Evolutionary conservation across 2,888 invertebrate genomes (phyloP).

Genomic region (Drosophila setosimentum): DNA sequence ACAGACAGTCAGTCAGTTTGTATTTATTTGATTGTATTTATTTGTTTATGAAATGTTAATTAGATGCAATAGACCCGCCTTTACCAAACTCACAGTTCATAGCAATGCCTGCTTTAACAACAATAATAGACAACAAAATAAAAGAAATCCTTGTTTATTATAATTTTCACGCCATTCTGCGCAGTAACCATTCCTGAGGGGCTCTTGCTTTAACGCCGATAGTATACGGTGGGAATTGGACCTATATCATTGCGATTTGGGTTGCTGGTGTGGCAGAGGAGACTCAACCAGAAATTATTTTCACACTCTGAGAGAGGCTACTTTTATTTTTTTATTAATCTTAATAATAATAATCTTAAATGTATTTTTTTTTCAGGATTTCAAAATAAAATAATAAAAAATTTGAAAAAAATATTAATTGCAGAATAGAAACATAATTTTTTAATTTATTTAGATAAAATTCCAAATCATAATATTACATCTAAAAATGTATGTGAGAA

Average conservation of each 20-base stretch:
- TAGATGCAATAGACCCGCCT: slow-evolving; percentile 36
- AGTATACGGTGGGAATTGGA: slow-evolving; percentile 26
- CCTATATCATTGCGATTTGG: slow-evolving; percentile 35
- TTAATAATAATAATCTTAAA: neutral
- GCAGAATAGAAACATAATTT: neutral
- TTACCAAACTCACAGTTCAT: slow-evolving; percentile 11
- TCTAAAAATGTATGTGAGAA: too few species aligned
- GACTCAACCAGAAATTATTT: slow-evolving; percentile 25
- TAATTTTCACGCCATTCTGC: slow-evolving; percentile 68
- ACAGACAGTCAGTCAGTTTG: slow-evolving; percentile 5
- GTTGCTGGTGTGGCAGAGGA: neutral
- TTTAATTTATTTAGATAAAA: too few species aligned
- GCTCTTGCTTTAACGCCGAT: slow-evolving; percentile 6
- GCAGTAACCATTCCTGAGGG: slow-evolving; percentile 40
- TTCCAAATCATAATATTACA: neutral
- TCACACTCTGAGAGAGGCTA: neutral
- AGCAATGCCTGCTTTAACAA: neutral
- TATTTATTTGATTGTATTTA: slow-evolving; percentile 44
- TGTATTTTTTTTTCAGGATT: neutral
- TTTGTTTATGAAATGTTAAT: slow-evolving; percentile 59
- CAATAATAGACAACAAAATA: slow-evolving; percentile 30
- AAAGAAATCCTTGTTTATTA: slow-evolving; percentile 56
- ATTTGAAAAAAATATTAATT: neutral
- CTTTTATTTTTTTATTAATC: neutral
- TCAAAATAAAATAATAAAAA: neutral